Evolutionary conservation across 2,888 invertebrate species (phyloP).

Genomic region (Heliconius charithonia): DNA sequence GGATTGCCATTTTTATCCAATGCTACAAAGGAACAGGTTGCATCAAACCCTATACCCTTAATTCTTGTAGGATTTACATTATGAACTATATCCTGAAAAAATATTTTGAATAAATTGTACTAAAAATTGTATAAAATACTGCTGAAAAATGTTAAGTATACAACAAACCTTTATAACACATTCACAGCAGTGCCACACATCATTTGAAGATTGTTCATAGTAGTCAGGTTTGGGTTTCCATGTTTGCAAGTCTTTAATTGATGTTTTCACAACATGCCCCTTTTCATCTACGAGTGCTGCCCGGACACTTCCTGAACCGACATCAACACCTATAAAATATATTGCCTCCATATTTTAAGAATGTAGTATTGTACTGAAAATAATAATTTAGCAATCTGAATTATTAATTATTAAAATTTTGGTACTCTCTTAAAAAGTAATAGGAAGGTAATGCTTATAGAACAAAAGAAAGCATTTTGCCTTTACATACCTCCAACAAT

Average conservation of each 20-base stretch:
- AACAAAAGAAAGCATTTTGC: neutral
- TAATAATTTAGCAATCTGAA: neutral
- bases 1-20: constrained; percentile 88
- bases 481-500: constrained; percentile 8
- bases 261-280: constrained; percentile 87
- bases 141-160: constrained; percentile 18
- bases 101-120: constrained; percentile 33
- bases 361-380: constrained; percentile 5
- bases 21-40: constrained; percentile 96
- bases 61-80: constrained; percentile 82
- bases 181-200: constrained; percentile 93
- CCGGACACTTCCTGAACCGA: constrained; percentile 95
- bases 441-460: neutral
- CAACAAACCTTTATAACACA: constrained; percentile 88
- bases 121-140: neutral
- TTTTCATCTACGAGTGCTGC: constrained; percentile 89
- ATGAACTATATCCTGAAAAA: constrained; percentile 83
- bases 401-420: neutral
- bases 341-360: constrained; percentile 37
- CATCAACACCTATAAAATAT: constrained; percentile 94
- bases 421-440: neutral
- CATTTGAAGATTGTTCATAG: constrained; percentile 95
- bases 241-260: constrained; percentile 87
- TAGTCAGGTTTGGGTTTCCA: constrained; percentile 90
- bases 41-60: constrained; percentile 97